phyloP scores from a whole-genome alignment of 2,113 vertebrate genomes.

The Ophiodon elongatus region DNA sequence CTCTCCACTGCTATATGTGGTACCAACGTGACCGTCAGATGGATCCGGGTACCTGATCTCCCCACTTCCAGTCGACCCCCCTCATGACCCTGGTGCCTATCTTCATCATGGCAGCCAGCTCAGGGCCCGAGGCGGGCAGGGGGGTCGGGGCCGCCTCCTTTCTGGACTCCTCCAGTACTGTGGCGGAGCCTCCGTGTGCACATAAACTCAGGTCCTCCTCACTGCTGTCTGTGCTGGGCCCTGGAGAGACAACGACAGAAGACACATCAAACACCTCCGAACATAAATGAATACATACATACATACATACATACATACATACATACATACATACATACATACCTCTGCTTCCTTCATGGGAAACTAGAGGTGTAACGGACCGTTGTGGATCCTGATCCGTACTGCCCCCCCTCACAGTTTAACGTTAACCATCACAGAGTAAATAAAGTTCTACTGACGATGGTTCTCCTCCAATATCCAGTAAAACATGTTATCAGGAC shows the following conservation, averaged over 20 bases:
- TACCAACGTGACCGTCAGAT: background rate
- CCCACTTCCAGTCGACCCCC: constrained; percentile 99
- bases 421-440: no score
- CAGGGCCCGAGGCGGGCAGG: constrained; percentile 94
- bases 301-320: no score
- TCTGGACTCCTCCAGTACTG: constrained; percentile 95
- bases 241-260: constrained; percentile 68
- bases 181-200: constrained; percentile 91
- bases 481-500: no score
- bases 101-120: constrained; percentile 99
- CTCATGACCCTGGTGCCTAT: constrained; percentile 97
- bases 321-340: no score
- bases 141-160: constrained; percentile 91
- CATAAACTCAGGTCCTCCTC: constrained; percentile 91
- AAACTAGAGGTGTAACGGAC: no score
- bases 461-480: no score
- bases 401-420: no score
- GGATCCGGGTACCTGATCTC: constrained; percentile 89
- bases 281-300: background rate
- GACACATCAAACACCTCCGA: background rate
- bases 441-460: no score
- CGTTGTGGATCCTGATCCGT: no score
- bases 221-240: constrained; percentile 91
- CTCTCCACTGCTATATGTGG: background rate
- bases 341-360: background rate